These are phyloP conservation scores for Aspidiotus destructor DNA, from an alignment of 2,888 invertebrate genomes.

Conservation along the genomic window DNA sequence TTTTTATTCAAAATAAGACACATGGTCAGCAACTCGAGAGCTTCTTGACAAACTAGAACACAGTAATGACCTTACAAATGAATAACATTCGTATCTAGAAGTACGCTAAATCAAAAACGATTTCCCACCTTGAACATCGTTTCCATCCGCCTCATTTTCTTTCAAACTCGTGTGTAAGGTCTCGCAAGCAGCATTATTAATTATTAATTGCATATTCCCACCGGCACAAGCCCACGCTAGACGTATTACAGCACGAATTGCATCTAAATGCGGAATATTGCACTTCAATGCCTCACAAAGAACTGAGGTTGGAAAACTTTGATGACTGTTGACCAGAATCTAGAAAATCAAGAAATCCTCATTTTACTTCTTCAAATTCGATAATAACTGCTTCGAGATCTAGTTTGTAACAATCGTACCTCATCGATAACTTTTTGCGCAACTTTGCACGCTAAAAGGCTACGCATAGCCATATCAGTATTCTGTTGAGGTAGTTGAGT, in stretches of 20 bases:
- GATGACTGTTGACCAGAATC: not conserved
- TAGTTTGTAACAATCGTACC: constrained; percentile 9
- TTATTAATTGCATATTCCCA: constrained; percentile 36
- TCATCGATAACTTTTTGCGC: constrained; percentile 52
- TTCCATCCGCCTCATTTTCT: constrained; percentile 53
- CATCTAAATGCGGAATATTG: constrained; percentile 62
- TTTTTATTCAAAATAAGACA: constrained; percentile 82
- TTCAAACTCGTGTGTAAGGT: constrained; percentile 54
- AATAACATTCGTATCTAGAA: not conserved
- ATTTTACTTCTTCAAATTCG: too few relatives aligned
- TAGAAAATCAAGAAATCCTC: not conserved
- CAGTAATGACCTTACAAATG: constrained; percentile 1
- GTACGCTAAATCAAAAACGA: not conserved
- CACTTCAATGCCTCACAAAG: constrained; percentile 53
- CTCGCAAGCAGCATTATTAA: constrained; percentile 42
- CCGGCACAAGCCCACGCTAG: constrained; percentile 66
- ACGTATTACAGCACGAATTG: constrained; percentile 63
- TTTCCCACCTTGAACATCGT: constrained; percentile 52
- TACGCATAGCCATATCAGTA: constrained; percentile 73
- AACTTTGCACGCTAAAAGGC: constrained; percentile 64
- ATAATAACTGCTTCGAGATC: too few relatives aligned
- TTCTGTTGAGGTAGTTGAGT: constrained; percentile 71
- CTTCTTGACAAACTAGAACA: constrained; percentile 68
- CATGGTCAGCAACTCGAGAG: constrained; percentile 82
- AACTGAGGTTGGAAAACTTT: constrained; percentile 39